Base-by-base conservation (phyloP, 2,888 invertebrate genomes). In the Polietes domitor region DNA sequence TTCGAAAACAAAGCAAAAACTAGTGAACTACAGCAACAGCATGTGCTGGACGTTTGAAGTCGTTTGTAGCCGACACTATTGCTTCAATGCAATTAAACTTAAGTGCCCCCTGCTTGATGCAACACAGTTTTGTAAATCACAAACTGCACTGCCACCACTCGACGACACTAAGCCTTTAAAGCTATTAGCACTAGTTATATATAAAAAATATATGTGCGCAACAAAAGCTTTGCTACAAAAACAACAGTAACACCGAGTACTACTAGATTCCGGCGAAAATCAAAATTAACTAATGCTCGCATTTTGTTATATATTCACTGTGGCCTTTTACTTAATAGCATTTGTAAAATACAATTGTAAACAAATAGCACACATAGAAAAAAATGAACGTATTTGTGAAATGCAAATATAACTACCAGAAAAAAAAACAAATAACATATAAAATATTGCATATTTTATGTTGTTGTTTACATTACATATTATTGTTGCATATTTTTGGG, bases 121-220 rank as follows among this genome's bases (percentile, higher is more conserved):
- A 65, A 41, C 41, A 41, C 37, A 26, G 37, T 65, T 65, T 19
- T 41, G 37, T 37, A 37, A 19, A 41, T 15, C 32, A 41, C 41
- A 17, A 65, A 65, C 17, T 41, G 32, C 37, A 63, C 37, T 26
- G 32, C 63, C 17, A n/a, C 61, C 6, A 61, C 28, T 37, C 28
- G 28, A 61, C 61, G 65, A 83, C 55, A 71, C 71, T 83, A 83
- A 83, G 80, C 80, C 71, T 75, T 80, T 83, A 83, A 83, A 80
- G 63, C 74, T 83, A 63, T 80, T 80, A 80, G 17, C 65, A 65
- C 19, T 37, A 19, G 41, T 17, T 19, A 10, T 17, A 55, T 21
- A 21, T 32, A 32, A 6, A 47, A n/a, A 47, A 0, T 2, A 15
- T 32, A 2, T 41, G 7, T 65, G 12, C 2, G 21, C 19, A 12